These are phyloP conservation scores for Argopecten irradians DNA, from an alignment of 1,140 invertebrate genomes.

Conservation along the genomic window DNA sequence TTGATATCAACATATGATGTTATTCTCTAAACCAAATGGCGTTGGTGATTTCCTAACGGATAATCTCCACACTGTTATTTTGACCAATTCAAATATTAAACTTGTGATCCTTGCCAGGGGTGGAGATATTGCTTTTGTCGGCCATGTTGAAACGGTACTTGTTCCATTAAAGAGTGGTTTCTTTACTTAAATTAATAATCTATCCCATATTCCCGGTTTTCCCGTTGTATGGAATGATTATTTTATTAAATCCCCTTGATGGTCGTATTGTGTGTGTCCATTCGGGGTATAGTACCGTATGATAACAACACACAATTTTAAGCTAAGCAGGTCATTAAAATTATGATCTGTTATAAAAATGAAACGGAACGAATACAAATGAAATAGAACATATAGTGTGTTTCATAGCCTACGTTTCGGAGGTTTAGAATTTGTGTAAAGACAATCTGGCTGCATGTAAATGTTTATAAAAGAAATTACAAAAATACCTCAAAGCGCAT, in stretches of 20 bases:
- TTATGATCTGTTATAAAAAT: background rate
- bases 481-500: background rate
- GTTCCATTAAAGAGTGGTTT: background rate
- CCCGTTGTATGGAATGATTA: background rate
- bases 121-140: background rate
- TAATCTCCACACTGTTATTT: background rate
- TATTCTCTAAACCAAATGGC: background rate
- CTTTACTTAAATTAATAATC: slow-evolving; percentile 13
- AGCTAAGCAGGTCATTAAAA: background rate
- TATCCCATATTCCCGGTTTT: background rate
- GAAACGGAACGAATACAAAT: slow-evolving; percentile 4
- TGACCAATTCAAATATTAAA: background rate
- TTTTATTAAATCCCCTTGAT: background rate
- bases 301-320: background rate
- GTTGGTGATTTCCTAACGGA: background rate
- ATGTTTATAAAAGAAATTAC: slow-evolving; percentile 10
- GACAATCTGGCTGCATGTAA: background rate
- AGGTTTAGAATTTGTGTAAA: background rate
- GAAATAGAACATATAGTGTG: background rate
- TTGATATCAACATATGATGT: slow-evolving; percentile 1
- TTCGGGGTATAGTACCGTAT: background rate
- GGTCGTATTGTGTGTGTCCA: background rate
- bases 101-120: background rate
- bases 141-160: slow-evolving; percentile 15
- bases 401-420: background rate